Conservation (phyloP, 2,797 vertebrate species). For the Hoplostethus atlanticus region DNA sequence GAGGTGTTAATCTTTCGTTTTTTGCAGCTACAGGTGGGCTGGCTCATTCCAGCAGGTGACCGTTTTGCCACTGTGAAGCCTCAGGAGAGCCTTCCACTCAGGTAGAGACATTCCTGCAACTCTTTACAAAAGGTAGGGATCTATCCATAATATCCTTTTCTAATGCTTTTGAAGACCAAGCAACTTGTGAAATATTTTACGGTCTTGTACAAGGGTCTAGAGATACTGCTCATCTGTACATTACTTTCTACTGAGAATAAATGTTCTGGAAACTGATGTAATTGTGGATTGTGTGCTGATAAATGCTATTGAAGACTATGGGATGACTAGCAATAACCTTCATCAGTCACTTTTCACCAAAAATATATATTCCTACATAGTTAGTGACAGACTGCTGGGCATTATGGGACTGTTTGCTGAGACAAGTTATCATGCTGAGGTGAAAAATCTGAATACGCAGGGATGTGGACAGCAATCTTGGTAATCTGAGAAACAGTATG, state of each 20-base stretch:
- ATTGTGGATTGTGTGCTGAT: neutral
- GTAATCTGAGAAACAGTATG: slow-evolving; percentile 61
- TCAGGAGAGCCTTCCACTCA: slow-evolving; percentile 33
- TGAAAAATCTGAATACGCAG: slow-evolving; percentile 13
- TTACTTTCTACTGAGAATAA: neutral
- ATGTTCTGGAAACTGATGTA: neutral
- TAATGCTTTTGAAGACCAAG: neutral
- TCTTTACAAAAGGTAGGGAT: slow-evolving; percentile 54
- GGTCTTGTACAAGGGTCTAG: neutral
- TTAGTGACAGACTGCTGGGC: neutral
- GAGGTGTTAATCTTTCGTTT: slow-evolving; percentile 70
- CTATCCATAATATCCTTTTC: slow-evolving; percentile 14
- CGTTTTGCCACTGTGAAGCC: slow-evolving; percentile 41
- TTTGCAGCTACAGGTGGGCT: slow-evolving; percentile 60
- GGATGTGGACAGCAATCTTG: slow-evolving; percentile 10
- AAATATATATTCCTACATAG: neutral
- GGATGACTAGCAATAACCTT: neutral
- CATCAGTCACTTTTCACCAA: neutral
- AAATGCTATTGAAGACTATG: neutral
- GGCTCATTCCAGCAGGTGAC: slow-evolving; percentile 71
- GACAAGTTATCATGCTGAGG: neutral
- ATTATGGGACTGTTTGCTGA: neutral
- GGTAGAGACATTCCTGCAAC: slow-evolving; percentile 44
- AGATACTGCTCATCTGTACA: neutral
- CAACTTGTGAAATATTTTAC: neutral